These are phyloP conservation scores for Aphis craccivora DNA, from an alignment of 1,140 invertebrate genomes.

Conservation along the genomic window DNA sequence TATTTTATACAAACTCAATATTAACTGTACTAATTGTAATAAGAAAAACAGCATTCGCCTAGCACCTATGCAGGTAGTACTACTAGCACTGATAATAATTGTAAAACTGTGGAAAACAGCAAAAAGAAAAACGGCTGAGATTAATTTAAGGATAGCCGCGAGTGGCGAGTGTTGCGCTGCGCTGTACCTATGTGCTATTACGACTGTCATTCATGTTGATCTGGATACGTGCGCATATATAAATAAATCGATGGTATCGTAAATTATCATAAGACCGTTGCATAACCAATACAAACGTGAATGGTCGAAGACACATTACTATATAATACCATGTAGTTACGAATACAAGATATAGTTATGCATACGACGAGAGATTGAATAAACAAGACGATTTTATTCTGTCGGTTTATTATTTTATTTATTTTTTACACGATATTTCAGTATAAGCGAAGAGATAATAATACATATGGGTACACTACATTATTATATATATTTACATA, in stretches of 20 bases:
- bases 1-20: too few relatives aligned
- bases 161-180: background rate
- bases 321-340: background rate
- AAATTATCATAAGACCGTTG: constrained; percentile 34
- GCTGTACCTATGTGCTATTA: background rate
- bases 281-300: background rate
- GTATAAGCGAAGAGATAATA: too few relatives aligned
- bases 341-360: background rate
- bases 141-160: background rate
- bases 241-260: constrained; percentile 9
- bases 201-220: constrained; percentile 20
- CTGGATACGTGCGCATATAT: background rate
- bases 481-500: too few relatives aligned
- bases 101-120: background rate
- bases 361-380: background rate
- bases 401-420: too few relatives aligned
- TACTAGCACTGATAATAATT: background rate
- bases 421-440: too few relatives aligned
- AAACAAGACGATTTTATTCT: background rate
- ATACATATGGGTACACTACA: too few relatives aligned
- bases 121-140: constrained; percentile 24
- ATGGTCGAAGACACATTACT: background rate
- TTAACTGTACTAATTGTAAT: too few relatives aligned
- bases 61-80: background rate
- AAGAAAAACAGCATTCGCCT: too few relatives aligned